These are phyloP conservation scores for Diadumene lineata DNA, from an alignment of 92 coral and sea anemone species.

Conservation along the genomic window DNA sequence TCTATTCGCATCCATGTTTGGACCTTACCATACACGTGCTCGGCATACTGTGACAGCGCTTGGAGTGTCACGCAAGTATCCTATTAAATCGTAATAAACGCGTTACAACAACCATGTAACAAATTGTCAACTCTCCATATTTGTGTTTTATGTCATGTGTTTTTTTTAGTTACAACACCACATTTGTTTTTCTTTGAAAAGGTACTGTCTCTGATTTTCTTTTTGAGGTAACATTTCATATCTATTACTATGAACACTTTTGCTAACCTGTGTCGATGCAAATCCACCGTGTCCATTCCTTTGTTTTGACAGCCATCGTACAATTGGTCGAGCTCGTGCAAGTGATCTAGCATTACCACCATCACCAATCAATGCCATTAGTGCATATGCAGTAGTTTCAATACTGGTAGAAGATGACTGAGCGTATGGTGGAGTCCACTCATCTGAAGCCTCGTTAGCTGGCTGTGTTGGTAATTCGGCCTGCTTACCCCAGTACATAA, in stretches of 20 bases:
- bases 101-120: no score
- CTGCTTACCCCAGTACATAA: slow-evolving; percentile 72
- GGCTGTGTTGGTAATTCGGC: background rate
- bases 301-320: slow-evolving; percentile 89
- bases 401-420: slow-evolving; percentile 76
- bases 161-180: no score
- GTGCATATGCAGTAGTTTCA: slow-evolving; percentile 90
- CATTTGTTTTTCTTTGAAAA: background rate
- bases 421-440: slow-evolving; percentile 49
- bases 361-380: slow-evolving; percentile 61
- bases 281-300: slow-evolving; percentile 88
- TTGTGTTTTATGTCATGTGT: no score
- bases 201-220: no score
- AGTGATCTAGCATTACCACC: slow-evolving; percentile 24
- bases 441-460: background rate
- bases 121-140: no score
- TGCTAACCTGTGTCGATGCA: slow-evolving; percentile 91
- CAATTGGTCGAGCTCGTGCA: slow-evolving; percentile 57
- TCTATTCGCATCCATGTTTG: slow-evolving; percentile 47
- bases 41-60: slow-evolving; percentile 83
- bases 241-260: no score
- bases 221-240: no score
- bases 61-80: slow-evolving; percentile 94
- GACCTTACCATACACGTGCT: slow-evolving; percentile 23
- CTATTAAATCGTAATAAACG: slow-evolving; percentile 19